A percentile compares a stretch with the other conserved stretches of the same genome.
Evolutionary conservation across 2,797 vertebrate genomes (phyloP).

Genomic region (Sandelia bainsii): DNA sequence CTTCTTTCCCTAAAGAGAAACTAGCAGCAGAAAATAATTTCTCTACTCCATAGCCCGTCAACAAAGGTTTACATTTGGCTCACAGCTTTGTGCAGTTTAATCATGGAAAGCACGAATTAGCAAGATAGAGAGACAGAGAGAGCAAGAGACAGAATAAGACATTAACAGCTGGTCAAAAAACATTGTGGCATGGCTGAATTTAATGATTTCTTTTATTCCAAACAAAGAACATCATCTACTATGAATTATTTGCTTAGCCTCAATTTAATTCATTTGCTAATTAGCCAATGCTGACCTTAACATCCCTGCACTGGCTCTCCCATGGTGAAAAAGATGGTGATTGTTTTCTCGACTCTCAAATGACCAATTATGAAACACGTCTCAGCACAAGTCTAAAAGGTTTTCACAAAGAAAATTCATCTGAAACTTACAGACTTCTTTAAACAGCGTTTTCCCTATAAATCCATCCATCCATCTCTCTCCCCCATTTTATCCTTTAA

Average conservation of each 20-base stretch:
- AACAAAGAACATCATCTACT: not conserved
- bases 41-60: constrained; percentile 54
- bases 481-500: not conserved
- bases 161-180: constrained; percentile 31
- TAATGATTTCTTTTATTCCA: not conserved
- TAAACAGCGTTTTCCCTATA: not conserved
- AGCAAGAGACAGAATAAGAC: constrained; percentile 13
- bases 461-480: not conserved
- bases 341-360: not conserved
- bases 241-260: not conserved
- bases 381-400: not conserved
- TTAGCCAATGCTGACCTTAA: not conserved
- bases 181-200: not conserved
- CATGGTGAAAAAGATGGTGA: not conserved
- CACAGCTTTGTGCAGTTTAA: constrained; percentile 43
- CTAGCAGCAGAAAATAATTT: constrained; percentile 62
- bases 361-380: too few relatives aligned
- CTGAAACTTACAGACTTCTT: not conserved
- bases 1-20: constrained; percentile 43
- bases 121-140: constrained; percentile 18
- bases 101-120: constrained; percentile 45
- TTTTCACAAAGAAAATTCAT: not conserved
- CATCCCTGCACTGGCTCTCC: not conserved
- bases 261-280: constrained; percentile 1
- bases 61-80: constrained; percentile 65